A percentile compares a stretch with the other conserved stretches of the same genome.
phyloP scores from a whole-genome alignment of 2,113 vertebrate species.

The Macrotus californicus region DNA sequence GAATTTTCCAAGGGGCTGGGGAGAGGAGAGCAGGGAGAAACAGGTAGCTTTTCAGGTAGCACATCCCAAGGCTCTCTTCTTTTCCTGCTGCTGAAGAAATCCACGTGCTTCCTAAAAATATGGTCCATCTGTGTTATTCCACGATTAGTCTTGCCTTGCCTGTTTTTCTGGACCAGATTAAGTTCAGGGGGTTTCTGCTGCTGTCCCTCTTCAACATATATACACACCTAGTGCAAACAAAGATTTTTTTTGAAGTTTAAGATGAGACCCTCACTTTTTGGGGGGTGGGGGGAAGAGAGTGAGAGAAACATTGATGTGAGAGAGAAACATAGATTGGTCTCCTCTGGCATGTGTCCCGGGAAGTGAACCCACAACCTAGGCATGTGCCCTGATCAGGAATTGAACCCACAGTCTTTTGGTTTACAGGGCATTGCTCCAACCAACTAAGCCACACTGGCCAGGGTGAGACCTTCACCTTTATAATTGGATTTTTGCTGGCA shows the following conservation, averaged over 20 bases:
- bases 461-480: neutral
- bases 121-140: neutral
- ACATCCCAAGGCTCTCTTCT: neutral
- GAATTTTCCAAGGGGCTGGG: neutral
- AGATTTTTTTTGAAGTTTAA: neutral
- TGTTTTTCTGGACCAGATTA: neutral
- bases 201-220: neutral
- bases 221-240: neutral
- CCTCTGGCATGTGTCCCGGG: too few species aligned
- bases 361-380: too few species aligned
- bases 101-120: neutral
- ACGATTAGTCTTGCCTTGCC: neutral
- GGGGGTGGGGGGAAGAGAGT: too few species aligned
- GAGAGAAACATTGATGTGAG: too few species aligned
- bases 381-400: too few species aligned
- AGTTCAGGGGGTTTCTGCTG: neutral
- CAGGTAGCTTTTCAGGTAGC: neutral
- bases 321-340: too few species aligned
- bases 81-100: neutral
- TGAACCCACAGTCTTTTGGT: too few species aligned
- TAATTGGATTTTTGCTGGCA: neutral
- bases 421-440: too few species aligned
- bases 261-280: neutral
- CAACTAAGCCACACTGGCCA: neutral
- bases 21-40: neutral